Conservation (phyloP, 2,888 invertebrate species). For the Mycalesis mineus region DNA sequence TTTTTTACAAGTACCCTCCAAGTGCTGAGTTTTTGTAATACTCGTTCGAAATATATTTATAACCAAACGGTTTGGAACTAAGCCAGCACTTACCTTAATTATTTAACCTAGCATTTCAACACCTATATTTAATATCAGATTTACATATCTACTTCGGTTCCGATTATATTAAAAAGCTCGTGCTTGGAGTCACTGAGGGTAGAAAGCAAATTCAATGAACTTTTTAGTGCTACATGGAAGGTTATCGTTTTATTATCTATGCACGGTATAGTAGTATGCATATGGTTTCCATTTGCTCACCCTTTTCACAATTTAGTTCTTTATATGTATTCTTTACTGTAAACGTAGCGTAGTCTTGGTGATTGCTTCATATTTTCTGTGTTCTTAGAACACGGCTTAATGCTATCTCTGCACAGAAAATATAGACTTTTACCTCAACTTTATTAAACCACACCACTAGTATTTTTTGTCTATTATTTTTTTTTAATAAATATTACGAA, state of each 20-base stretch:
- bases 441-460: constrained; percentile 42
- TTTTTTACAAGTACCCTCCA: background rate
- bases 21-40: background rate
- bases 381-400: constrained; percentile 23
- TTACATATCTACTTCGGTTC: too few relatives aligned
- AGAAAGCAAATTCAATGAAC: background rate
- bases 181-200: background rate
- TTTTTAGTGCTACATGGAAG: background rate
- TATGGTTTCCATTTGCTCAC: constrained; percentile 50
- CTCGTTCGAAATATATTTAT: background rate
- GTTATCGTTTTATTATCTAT: constrained; percentile 33
- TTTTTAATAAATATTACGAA: constrained; percentile 60
- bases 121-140: too few relatives aligned
- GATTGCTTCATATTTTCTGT: constrained; percentile 38
- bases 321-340: constrained; percentile 35
- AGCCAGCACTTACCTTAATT: too few relatives aligned
- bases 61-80: too few relatives aligned
- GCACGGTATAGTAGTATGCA: constrained; percentile 58
- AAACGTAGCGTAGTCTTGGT: constrained; percentile 33
- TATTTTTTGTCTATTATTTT: constrained; percentile 52
- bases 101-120: too few relatives aligned
- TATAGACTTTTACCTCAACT: constrained; percentile 37
- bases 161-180: background rate
- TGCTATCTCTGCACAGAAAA: constrained; percentile 40
- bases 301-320: constrained; percentile 37